Evolutionary conservation across 2,113 vertebrate genomes (phyloP).

Genomic region (Mirounga angustirostris): DNA sequence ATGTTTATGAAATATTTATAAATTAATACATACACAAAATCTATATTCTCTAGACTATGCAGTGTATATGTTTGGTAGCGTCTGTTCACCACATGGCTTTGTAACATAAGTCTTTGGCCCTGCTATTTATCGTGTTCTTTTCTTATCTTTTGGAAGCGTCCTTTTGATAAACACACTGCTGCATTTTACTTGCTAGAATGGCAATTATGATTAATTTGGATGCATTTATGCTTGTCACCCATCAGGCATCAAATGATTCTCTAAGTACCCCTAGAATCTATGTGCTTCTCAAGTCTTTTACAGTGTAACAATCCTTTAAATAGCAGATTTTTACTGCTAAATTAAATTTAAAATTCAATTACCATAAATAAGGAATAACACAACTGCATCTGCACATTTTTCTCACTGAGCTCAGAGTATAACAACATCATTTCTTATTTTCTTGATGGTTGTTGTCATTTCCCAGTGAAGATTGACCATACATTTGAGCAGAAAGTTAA

Average conservation of each 20-base stretch:
- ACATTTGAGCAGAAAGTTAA: neutral
- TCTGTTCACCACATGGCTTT: neutral
- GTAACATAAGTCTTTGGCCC: neutral
- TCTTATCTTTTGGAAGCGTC: neutral
- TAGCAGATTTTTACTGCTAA: constrained; percentile 77
- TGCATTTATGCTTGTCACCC: constrained; percentile 64
- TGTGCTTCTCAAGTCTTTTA: constrained; percentile 42
- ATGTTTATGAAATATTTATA: neutral
- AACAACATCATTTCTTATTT: constrained; percentile 23
- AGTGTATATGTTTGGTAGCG: neutral
- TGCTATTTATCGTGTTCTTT: neutral
- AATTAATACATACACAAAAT: neutral
- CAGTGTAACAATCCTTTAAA: constrained; percentile 65
- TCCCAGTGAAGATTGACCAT: neutral
- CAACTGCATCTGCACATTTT: constrained; percentile 60
- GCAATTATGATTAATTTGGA: constrained; percentile 74
- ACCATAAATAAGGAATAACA: constrained; percentile 75
- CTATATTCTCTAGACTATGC: neutral
- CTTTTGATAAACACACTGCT: constrained; percentile 46
- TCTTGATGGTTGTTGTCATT: constrained; percentile 1
- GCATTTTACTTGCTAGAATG: constrained; percentile 56
- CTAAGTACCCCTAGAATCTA: constrained; percentile 56
- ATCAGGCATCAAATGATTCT: constrained; percentile 61
- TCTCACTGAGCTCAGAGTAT: neutral
- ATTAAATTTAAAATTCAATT: constrained; percentile 80